Evolutionary conservation across 2,113 vertebrate genomes (phyloP).

Genomic region (Myanophis thanlyinensis): DNA sequence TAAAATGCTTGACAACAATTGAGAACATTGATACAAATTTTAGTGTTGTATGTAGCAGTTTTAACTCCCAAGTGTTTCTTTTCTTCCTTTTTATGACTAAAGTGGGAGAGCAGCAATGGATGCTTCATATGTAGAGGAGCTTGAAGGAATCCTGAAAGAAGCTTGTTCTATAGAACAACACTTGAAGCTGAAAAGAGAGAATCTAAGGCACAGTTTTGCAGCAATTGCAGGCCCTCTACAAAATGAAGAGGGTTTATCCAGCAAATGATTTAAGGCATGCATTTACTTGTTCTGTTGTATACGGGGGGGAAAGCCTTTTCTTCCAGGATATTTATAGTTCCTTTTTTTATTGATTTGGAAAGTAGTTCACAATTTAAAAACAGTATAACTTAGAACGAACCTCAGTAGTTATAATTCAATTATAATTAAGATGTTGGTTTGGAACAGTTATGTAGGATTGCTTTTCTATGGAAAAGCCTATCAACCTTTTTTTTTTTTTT

Average conservation of each 20-base stretch:
- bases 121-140: slow-evolving; percentile 16
- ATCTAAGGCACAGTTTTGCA: slow-evolving; percentile 57
- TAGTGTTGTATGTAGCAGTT: not conserved
- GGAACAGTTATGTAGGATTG: not conserved
- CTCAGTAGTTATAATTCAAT: not conserved
- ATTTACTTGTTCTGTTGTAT: not conserved
- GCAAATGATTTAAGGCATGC: slow-evolving; percentile 26
- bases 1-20: not conserved
- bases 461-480: not conserved
- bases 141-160: slow-evolving; percentile 69
- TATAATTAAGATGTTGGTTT: not conserved
- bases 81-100: not conserved
- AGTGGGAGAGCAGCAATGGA: slow-evolving; percentile 47
- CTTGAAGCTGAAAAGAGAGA: slow-evolving; percentile 61
- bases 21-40: not conserved
- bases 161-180: slow-evolving; percentile 62
- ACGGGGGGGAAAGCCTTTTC: not conserved
- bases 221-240: slow-evolving; percentile 61
- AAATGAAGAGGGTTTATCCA: slow-evolving; percentile 39
- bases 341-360: not conserved
- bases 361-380: not conserved
- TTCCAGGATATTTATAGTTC: not conserved
- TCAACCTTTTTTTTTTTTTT: not conserved
- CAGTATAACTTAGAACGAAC: not conserved
- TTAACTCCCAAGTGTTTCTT: slow-evolving; percentile 35